Evolutionary conservation across 2,888 invertebrate genomes (phyloP).

Genomic region (Eristalis arbustorum): DNA sequence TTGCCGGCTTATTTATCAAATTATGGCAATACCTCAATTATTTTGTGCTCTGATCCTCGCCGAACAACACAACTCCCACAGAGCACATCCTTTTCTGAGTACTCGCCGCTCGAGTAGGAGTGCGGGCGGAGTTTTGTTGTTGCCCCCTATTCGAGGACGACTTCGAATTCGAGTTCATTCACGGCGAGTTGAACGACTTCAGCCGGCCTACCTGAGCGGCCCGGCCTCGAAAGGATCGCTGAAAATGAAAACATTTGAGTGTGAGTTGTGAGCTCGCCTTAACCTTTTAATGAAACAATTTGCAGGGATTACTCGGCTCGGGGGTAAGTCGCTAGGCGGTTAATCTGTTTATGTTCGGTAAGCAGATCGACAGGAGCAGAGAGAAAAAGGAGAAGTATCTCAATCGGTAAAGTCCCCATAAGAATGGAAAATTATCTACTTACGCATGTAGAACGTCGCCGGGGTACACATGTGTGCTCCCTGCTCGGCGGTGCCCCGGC

Average conservation of each 20-base stretch:
- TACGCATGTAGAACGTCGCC: conserved; percentile 67
- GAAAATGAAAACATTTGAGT: conserved; percentile 73
- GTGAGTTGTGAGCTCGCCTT: conserved; percentile 79
- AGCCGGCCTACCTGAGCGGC: neutral
- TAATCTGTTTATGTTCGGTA: conserved; percentile 80
- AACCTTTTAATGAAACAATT: conserved; percentile 81
- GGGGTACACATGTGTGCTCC: conserved; percentile 37
- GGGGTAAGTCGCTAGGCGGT: conserved; percentile 80
- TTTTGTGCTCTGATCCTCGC: conserved; percentile 45
- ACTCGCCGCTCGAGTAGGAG: neutral
- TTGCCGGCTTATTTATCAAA: conserved; percentile 76
- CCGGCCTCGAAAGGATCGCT: neutral
- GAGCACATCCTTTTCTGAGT: conserved; percentile 38
- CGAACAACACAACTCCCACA: conserved; percentile 42
- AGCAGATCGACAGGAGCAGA: conserved; percentile 74
- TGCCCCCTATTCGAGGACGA: conserved; percentile 1
- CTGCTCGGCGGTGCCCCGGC: conserved; percentile 28
- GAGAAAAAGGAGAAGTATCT: conserved; percentile 71
- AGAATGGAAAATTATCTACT: conserved; percentile 70
- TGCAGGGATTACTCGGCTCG: conserved; percentile 77
- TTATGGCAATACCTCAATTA: conserved; percentile 74
- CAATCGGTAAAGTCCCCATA: conserved; percentile 56
- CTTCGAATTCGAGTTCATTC: neutral
- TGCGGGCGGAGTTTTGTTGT: neutral
- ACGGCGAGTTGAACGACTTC: neutral